A percentile compares a stretch with the other conserved stretches of the same genome.
phyloP scores from a whole-genome alignment of 2,888 invertebrate genomes.

The Melinopterus prodromus region DNA sequence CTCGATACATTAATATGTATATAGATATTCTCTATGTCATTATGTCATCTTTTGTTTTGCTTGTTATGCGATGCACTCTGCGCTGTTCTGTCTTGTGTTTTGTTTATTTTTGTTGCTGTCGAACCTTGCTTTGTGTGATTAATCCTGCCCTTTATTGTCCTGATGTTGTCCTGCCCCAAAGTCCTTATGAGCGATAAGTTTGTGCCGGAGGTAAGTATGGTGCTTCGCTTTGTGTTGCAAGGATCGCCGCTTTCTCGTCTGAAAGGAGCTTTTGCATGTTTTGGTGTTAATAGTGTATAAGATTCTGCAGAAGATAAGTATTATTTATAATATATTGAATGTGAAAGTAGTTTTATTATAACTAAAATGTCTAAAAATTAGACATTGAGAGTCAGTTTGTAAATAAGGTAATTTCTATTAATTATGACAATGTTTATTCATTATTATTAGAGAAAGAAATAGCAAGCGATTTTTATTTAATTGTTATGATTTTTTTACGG shows the following conservation, averaged over 20 bases:
- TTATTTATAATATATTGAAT: background rate
- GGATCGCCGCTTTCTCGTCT: background rate
- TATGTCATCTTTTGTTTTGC: conserved; percentile 47
- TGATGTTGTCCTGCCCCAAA: background rate
- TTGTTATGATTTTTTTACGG: no score
- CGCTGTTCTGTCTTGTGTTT: conserved; percentile 49
- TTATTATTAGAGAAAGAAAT: no score
- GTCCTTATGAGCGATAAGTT: background rate
- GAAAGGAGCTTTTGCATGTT: background rate
- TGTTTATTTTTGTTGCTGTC: conserved; percentile 57
- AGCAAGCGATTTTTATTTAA: no score
- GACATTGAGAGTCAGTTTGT: no score
- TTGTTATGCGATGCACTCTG: conserved; percentile 37
- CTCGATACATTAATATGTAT: conserved; percentile 47
- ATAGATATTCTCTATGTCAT: conserved; percentile 39
- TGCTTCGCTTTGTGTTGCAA: conserved; percentile 13
- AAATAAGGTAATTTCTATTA: no score
- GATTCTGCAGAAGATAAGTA: background rate
- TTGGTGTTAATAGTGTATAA: background rate
- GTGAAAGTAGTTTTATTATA: background rate
- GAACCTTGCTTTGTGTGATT: conserved; percentile 62
- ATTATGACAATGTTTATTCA: no score
- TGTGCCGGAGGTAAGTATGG: conserved; percentile 32
- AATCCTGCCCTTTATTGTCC: conserved; percentile 42
- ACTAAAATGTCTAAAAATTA: no score